Evolutionary conservation across 1,140 invertebrate species (phyloP), one percentile per base, ranked within the genome.

Genomic region (Eubasilissa regina): DNA sequence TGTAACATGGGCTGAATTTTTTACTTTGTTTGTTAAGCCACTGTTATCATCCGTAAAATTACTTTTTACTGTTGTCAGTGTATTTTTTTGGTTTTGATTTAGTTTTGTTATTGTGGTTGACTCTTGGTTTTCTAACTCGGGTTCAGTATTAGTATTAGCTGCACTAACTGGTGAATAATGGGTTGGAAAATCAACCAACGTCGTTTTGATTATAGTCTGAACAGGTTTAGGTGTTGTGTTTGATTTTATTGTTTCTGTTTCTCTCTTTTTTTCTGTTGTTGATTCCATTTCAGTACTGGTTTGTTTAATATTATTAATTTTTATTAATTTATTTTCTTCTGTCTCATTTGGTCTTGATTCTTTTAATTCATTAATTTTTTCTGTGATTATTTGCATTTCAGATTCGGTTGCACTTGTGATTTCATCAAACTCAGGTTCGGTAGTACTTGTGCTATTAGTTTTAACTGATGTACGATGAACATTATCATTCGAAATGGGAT

Each of bases 211-310:
- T 56, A 15, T 15, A 15, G n/a, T 56, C 53, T 15, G n/a, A 1
- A 15, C 7, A 56, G n/a, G 17, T 15, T 56, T 17, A 56, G 53
- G n/a, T 56, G 53, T 56, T 6, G 53, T n/a, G 7, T 17, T 56
- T 12, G 17, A n/a, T 64, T 13, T 66, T 66, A 17, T 12, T 15
- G 44, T 25, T 64, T 64, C 60, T 45, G 12, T 66, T 43, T 66
- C 25, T 62, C 25, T 62, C 13, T 43, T 25, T 19, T 13, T 13
- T 62, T 62, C 62, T 66, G 62, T 47, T 15, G 62, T 66, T 15
- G 62, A 44, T 44, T 45, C 43, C 6, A 6, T 35, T 15, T 66
- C 35, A 47, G 17, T 17, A 47, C 45, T 44, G 13, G 12, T 44
- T 66, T 35, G 43, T 44, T 66, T 13, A n/a, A 66, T 15, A 4